These are phyloP conservation scores for Listrodromus nycthemerus DNA, from an alignment of 2,888 invertebrate genomes.

Conservation along the genomic window DNA sequence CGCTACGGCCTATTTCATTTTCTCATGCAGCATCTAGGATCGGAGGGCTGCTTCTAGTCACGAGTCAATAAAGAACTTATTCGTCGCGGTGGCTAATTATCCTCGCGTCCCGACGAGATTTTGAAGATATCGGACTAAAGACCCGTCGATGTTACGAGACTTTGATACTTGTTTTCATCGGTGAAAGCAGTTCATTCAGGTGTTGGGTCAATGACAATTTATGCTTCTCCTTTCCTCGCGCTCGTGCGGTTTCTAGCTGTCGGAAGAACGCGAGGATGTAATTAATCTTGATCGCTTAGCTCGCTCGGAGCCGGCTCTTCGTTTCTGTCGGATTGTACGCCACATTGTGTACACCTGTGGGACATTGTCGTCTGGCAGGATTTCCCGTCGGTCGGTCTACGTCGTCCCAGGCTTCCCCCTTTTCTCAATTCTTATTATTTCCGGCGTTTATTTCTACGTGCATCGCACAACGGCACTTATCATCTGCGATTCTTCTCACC, in stretches of 20 bases:
- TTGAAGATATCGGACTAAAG: slow-evolving; percentile 25
- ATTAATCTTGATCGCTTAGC: slow-evolving; percentile 55
- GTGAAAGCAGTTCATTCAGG: slow-evolving; percentile 10
- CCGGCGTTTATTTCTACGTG: slow-evolving; percentile 2
- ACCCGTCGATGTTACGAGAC: not conserved
- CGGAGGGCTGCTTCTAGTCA: not conserved
- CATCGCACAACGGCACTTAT: slow-evolving; percentile 24
- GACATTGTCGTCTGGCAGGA: slow-evolving; percentile 32
- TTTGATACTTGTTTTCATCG: slow-evolving; percentile 16
- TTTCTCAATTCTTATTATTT: slow-evolving; percentile 4
- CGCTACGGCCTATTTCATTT: slow-evolving; percentile 19
- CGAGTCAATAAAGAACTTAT: slow-evolving; percentile 22
- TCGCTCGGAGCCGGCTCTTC: slow-evolving; percentile 33
- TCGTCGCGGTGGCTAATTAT: slow-evolving; percentile 25
- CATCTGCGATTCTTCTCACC: slow-evolving; percentile 48
- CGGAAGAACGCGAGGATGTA: slow-evolving; percentile 53
- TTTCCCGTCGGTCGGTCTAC: slow-evolving; percentile 23
- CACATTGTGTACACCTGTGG: not conserved
- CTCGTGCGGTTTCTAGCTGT: slow-evolving; percentile 19
- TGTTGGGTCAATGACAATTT: not conserved
- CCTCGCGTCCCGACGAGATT: slow-evolving; percentile 7
- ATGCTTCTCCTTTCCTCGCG: not conserved
- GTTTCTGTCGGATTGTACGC: slow-evolving; percentile 27
- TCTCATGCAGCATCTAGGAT: not conserved
- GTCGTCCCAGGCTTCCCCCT: slow-evolving; percentile 12